A percentile compares a stretch with the other conserved stretches of the same genome.
Conservation (phyloP, 2,797 vertebrate species). For the Vireo griseus region DNA sequence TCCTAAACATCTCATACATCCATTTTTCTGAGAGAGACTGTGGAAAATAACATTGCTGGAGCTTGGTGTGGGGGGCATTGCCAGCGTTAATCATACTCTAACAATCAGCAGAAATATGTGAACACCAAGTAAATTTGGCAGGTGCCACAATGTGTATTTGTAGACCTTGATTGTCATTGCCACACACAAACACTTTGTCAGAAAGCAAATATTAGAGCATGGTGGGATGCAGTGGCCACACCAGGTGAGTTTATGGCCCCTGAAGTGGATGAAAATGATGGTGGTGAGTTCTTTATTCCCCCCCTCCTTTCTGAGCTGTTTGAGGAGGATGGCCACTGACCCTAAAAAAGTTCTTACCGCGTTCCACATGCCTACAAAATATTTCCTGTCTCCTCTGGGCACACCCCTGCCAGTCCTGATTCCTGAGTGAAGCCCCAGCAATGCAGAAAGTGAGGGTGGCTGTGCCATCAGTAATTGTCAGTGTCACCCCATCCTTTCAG, state of each 20-base stretch:
- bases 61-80: background rate
- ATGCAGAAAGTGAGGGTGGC: background rate
- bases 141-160: background rate
- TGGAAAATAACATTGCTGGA: background rate
- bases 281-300: background rate
- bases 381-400: background rate
- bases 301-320: background rate
- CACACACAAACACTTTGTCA: background rate
- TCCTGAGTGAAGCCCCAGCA: background rate
- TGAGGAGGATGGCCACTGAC: background rate
- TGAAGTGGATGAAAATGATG: background rate
- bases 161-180: background rate
- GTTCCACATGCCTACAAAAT: background rate
- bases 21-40: background rate
- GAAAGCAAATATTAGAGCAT: background rate
- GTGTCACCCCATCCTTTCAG: background rate
- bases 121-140: background rate
- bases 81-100: background rate
- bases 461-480: background rate
- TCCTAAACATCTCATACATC: background rate
- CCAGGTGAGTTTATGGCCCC: background rate
- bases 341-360: background rate
- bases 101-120: background rate
- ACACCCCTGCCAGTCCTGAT: background rate
- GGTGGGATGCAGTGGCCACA: background rate